Evolutionary conservation across 2,888 invertebrate species (phyloP).

Genomic region (Zonitis immaculata): DNA sequence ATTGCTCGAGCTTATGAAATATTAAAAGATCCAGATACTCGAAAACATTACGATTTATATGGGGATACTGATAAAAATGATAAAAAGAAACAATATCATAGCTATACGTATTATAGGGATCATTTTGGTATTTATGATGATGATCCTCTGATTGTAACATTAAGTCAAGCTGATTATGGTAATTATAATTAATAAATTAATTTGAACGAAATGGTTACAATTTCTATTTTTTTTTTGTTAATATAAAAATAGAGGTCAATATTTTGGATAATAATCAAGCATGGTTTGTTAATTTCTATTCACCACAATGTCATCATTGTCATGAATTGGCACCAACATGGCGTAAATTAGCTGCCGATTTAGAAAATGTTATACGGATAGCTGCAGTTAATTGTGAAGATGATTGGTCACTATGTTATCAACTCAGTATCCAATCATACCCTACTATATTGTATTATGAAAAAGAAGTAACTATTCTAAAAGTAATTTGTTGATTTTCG

Average conservation of each 20-base stretch:
- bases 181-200: too few relatives aligned
- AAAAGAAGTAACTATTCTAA: constrained; percentile 38
- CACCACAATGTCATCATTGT: constrained; percentile 81
- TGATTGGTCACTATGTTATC: constrained; percentile 71
- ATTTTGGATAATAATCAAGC: constrained; percentile 57
- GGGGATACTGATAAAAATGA: constrained; percentile 63
- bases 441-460: constrained; percentile 69
- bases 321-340: constrained; percentile 77
- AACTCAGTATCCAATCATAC: constrained; percentile 68
- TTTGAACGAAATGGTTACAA: too few relatives aligned
- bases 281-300: constrained; percentile 87
- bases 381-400: constrained; percentile 88
- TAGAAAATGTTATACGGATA: constrained; percentile 72
- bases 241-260: constrained; percentile 49
- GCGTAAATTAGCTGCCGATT: constrained; percentile 70
- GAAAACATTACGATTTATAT: constrained; percentile 73
- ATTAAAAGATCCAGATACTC: constrained; percentile 72
- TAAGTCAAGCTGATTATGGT: constrained; percentile 73
- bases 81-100: constrained; percentile 65
- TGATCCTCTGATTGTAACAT: constrained; percentile 73
- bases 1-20: constrained; percentile 83
- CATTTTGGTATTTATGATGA: constrained; percentile 84
- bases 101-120: constrained; percentile 74
- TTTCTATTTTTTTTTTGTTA: too few relatives aligned
- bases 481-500: too few relatives aligned